phyloP scores from a whole-genome alignment of 2,888 invertebrate genomes.

The Zygothrica quintamaculata region DNA sequence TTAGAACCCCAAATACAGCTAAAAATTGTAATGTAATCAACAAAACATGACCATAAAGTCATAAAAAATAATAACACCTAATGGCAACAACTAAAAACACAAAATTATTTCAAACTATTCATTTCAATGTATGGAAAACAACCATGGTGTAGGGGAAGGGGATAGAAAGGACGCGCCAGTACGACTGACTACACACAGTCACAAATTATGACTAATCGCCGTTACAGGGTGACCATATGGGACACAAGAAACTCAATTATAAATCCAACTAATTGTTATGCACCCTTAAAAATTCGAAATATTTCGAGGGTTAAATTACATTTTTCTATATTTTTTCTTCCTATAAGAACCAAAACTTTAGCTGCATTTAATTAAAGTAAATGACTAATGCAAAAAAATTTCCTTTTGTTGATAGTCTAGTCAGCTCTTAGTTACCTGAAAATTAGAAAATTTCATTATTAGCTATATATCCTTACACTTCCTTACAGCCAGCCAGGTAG shows the following conservation, averaged over 20 bases:
- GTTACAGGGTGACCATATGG: constrained; percentile 53
- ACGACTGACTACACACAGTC: too few species aligned
- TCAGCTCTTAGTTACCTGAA: not conserved
- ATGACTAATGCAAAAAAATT: constrained; percentile 62
- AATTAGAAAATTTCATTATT: constrained; percentile 38
- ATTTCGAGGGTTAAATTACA: constrained; percentile 16
- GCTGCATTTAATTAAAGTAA: constrained; percentile 52
- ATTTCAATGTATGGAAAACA: constrained; percentile 5
- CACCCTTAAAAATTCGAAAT: constrained; percentile 25
- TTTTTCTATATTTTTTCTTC: too few species aligned
- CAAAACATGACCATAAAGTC: constrained; percentile 46
- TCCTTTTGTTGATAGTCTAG: constrained; percentile 5
- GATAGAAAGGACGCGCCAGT: not conserved
- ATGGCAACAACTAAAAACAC: constrained; percentile 32
- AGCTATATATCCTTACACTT: not conserved
- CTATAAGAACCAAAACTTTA: constrained; percentile 31
- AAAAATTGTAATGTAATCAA: constrained; percentile 23
- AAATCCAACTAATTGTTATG: constrained; percentile 49
- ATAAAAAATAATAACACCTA: constrained; percentile 43
- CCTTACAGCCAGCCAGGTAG: constrained; percentile 3
- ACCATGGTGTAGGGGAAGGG: not conserved
- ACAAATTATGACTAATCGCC: constrained; percentile 61
- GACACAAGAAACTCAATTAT: constrained; percentile 49
- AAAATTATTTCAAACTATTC: constrained; percentile 39
- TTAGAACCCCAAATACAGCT: constrained; percentile 30